Conservation (phyloP, 2,888 invertebrate species). For the Mechanitis mazaeus region DNA sequence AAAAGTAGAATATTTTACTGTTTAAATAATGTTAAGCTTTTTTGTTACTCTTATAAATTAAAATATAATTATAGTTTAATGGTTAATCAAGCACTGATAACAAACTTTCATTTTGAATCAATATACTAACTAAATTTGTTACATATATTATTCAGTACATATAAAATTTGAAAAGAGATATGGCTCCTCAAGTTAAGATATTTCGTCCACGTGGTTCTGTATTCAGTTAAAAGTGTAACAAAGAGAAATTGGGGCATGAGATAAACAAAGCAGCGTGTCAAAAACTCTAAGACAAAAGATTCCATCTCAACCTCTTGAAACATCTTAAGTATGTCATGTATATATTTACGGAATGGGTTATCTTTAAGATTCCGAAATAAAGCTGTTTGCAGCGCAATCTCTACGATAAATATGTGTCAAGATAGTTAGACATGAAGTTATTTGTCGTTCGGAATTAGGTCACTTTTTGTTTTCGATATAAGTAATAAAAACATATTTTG, state of each 20-base stretch:
- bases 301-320: conserved; percentile 17
- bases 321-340: conserved; percentile 19
- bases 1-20: not conserved
- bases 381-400: conserved; percentile 11
- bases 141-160: not conserved
- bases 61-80: too few relatives aligned
- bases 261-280: conserved; percentile 25
- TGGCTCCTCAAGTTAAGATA: not conserved
- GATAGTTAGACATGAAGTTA: conserved; percentile 15
- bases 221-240: conserved; percentile 21
- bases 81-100: too few relatives aligned
- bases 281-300: conserved; percentile 22
- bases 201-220: conserved; percentile 8
- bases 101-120: too few relatives aligned
- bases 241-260: conserved; percentile 22
- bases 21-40: not conserved
- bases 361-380: conserved; percentile 16
- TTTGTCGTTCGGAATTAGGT: conserved; percentile 13
- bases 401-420: conserved; percentile 22
- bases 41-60: not conserved
- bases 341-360: conserved; percentile 18
- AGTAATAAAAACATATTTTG: too few relatives aligned
- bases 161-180: not conserved
- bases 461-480: not conserved
- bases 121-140: too few relatives aligned